Evolutionary conservation across 2,888 invertebrate genomes (phyloP).

Genomic region (Sceliomorpha sp.): DNA sequence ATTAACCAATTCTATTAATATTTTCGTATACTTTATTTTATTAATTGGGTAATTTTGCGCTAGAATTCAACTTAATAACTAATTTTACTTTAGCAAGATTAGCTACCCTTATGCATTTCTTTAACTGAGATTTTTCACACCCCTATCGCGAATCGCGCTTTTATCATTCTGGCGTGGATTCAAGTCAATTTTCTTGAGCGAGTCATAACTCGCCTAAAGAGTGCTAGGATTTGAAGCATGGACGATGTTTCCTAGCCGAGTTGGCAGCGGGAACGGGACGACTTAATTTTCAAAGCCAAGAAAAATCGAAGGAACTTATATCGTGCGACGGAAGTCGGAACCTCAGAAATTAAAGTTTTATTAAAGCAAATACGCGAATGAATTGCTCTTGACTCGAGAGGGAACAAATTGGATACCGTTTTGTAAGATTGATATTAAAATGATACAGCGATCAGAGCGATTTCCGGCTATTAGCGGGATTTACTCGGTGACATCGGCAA

Average conservation of each 20-base stretch:
- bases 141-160: slow-evolving; percentile 60
- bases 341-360: slow-evolving; percentile 14
- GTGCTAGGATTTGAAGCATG: slow-evolving; percentile 38
- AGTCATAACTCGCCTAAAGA: slow-evolving; percentile 65
- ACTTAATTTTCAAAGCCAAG: slow-evolving; percentile 66
- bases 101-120: neutral
- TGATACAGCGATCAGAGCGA: slow-evolving; percentile 35
- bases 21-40: no score
- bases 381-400: neutral
- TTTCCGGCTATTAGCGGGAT: slow-evolving; percentile 44
- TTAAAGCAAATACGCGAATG: slow-evolving; percentile 4
- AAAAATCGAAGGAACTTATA: slow-evolving; percentile 20
- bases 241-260: slow-evolving; percentile 43
- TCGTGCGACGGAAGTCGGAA: neutral
- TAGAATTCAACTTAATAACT: neutral
- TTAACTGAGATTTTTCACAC: slow-evolving; percentile 6
- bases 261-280: slow-evolving; percentile 61
- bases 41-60: no score
- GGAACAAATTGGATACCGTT: neutral
- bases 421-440: slow-evolving; percentile 25
- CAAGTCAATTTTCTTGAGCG: slow-evolving; percentile 78
- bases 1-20: no score
- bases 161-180: slow-evolving; percentile 76
- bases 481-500: slow-evolving; percentile 47
- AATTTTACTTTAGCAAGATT: neutral